Conservation (phyloP, 2,888 invertebrate genomes). For the Cerceris ruficornis region DNA sequence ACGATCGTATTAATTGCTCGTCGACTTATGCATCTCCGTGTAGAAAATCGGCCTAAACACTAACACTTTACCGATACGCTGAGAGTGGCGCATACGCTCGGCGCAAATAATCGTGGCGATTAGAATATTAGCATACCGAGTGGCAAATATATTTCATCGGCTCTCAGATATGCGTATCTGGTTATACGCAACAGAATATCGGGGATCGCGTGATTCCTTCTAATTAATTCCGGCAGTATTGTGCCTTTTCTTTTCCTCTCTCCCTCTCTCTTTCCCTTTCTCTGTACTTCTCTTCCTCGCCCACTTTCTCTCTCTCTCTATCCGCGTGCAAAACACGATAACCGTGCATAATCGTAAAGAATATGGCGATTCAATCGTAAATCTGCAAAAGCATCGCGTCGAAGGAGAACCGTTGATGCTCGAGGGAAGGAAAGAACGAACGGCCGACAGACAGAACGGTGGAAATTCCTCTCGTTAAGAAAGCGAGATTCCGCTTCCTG, state of each 20-base stretch:
- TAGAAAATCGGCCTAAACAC: too few species aligned
- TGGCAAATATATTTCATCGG: neutral
- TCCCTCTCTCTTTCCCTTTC: too few species aligned
- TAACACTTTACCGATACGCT: neutral
- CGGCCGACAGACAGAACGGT: too few species aligned
- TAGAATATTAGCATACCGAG: conserved; percentile 1
- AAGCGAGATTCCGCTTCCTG: neutral
- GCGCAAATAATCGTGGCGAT: conserved; percentile 9
- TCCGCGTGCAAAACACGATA: too few species aligned
- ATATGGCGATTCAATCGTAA: conserved; percentile 45
- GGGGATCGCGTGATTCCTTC: conserved; percentile 32
- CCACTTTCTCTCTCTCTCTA: too few species aligned
- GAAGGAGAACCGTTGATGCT: neutral
- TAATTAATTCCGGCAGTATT: conserved; percentile 38
- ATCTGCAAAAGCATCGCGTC: conserved; percentile 25
- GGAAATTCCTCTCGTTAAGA: neutral
- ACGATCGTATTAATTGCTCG: too few species aligned
- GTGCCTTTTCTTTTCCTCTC: neutral
- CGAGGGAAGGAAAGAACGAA: too few species aligned
- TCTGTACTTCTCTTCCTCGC: too few species aligned
- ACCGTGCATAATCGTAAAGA: conserved; percentile 22
- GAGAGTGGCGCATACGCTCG: too few species aligned
- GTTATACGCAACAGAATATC: conserved; percentile 16
- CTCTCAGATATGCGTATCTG: conserved; percentile 1
- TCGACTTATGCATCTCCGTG: too few species aligned